These are phyloP conservation scores for Orthosia incerta DNA, from an alignment of 2,888 invertebrate genomes.

Conservation along the genomic window DNA sequence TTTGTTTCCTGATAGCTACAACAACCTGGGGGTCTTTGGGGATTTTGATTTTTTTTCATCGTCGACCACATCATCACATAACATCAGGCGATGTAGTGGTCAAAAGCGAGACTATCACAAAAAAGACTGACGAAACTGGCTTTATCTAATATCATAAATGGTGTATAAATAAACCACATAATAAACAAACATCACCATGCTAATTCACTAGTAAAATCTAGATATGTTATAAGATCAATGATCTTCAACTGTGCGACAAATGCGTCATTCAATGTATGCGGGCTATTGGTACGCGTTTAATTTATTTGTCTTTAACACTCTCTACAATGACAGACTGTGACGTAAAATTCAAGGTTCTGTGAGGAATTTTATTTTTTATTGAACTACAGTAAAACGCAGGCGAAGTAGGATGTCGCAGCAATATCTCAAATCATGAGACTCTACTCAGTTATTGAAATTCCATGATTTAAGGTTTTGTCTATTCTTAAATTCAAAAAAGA, in stretches of 20 bases:
- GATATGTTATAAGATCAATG: slow-evolving; percentile 29
- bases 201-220: neutral
- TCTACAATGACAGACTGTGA: slow-evolving; percentile 17
- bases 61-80: too few species aligned
- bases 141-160: neutral
- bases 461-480: too few species aligned
- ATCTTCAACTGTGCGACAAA: slow-evolving; percentile 15
- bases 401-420: too few species aligned
- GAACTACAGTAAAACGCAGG: neutral
- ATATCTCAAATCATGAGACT: too few species aligned
- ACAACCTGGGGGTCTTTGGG: too few species aligned
- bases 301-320: slow-evolving; percentile 25
- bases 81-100: too few species aligned
- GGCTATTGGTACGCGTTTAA: slow-evolving; percentile 14
- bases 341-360: neutral
- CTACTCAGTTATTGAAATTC: too few species aligned
- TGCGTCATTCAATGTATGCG: slow-evolving; percentile 24
- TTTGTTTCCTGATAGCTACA: too few species aligned
- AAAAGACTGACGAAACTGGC: too few species aligned
- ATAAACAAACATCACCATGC: neutral
- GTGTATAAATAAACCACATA: neutral
- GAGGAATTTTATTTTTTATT: neutral
- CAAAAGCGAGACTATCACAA: too few species aligned
- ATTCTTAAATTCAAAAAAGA: too few species aligned
- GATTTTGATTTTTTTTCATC: too few species aligned